Evolutionary conservation across 2,888 invertebrate genomes (phyloP).

Genomic region (Eumerus sabulonum): DNA sequence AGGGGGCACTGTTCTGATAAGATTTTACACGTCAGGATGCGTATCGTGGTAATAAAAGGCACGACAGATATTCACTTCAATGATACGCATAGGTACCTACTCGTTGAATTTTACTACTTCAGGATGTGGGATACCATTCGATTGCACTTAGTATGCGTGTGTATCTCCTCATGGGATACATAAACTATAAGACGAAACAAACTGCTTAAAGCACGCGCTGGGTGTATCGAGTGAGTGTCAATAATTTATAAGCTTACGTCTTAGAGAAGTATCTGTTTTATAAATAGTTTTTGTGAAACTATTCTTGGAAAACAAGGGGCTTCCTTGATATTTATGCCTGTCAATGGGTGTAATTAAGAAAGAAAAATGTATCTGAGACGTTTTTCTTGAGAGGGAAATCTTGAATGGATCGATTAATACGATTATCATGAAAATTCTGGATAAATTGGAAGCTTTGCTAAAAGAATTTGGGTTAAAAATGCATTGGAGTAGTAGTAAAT

Average conservation of each 20-base stretch:
- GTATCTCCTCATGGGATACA: background rate
- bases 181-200: constrained; percentile 15
- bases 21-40: background rate
- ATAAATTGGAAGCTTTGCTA: no score
- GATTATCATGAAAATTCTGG: no score
- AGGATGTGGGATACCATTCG: no score
- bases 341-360: constrained; percentile 45
- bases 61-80: background rate
- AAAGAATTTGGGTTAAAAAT: no score
- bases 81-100: background rate
- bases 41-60: constrained; percentile 2
- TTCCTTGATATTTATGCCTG: constrained; percentile 14
- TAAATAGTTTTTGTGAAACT: background rate
- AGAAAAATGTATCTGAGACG: no score
- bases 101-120: no score
- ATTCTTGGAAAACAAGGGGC: constrained; percentile 2
- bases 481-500: no score
- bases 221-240: constrained; percentile 40
- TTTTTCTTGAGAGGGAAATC: no score
- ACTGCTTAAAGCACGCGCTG: constrained; percentile 48
- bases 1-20: background rate
- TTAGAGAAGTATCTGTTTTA: constrained; percentile 37
- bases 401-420: no score
- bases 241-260: constrained; percentile 44
- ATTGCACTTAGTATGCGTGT: background rate